Conservation (phyloP, 2,888 invertebrate genomes). For the Petrolisthes cinctipes region DNA sequence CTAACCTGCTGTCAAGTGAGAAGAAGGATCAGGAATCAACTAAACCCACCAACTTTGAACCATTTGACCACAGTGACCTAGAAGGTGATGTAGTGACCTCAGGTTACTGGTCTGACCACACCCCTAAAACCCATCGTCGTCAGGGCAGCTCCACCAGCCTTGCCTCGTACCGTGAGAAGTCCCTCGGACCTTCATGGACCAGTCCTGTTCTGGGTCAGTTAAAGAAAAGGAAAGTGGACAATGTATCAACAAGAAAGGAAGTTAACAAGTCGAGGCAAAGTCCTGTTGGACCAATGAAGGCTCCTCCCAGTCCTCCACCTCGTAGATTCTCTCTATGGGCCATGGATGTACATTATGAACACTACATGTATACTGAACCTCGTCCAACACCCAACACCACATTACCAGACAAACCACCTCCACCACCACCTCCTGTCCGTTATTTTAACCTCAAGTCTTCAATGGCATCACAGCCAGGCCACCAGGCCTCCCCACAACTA, state of each 20-base stretch:
- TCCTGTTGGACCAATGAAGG: constrained; percentile 53
- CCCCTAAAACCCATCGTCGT: constrained; percentile 21
- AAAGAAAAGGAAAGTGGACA: not conserved
- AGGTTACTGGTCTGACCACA: constrained; percentile 51
- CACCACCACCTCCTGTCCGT: constrained; percentile 28
- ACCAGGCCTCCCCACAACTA: not conserved
- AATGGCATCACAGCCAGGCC: constrained; percentile 7
- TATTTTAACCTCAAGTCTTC: constrained; percentile 29
- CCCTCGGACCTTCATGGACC: constrained; percentile 11
- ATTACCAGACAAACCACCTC: not conserved
- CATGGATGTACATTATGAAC: constrained; percentile 48
- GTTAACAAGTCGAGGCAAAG: not conserved
- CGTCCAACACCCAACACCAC: not conserved
- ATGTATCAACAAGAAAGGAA: not conserved
- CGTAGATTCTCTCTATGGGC: constrained; percentile 60
- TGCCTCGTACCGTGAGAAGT: constrained; percentile 18
- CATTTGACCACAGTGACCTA: constrained; percentile 39
- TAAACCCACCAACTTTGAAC: constrained; percentile 43
- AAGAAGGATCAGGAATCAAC: constrained; percentile 53
- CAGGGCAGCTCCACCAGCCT: constrained; percentile 38
- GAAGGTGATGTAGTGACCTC: constrained; percentile 34
- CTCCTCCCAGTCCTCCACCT: constrained; percentile 64
- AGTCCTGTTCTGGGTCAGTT: constrained; percentile 25
- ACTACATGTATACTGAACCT: constrained; percentile 35
- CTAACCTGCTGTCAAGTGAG: constrained; percentile 54